A percentile compares a stretch with the other conserved stretches of the same genome.
phyloP scores from a whole-genome alignment of 1,140 invertebrate species.

The Leptestheria dahalacensis region DNA sequence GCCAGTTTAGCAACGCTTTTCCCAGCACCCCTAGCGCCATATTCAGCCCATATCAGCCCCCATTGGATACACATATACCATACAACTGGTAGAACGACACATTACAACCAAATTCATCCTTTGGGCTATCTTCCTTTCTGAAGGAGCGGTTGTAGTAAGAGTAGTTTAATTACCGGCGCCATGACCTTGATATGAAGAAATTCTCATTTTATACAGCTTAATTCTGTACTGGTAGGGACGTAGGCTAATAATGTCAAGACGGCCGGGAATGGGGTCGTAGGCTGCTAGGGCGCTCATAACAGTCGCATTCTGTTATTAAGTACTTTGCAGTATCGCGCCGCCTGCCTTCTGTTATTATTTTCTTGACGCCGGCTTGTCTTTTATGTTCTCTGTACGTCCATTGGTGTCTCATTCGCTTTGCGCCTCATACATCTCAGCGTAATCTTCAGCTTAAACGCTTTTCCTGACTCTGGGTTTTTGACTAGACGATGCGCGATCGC shows the following conservation, averaged over 20 bases:
- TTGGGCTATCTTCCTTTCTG: no score
- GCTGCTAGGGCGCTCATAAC: background rate
- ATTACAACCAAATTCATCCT: no score
- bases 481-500: background rate
- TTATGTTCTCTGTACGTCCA: background rate
- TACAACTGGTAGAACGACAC: background rate
- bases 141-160: no score
- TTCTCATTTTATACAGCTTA: background rate
- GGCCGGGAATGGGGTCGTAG: background rate
- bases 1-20: background rate
- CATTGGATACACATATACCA: background rate
- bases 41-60: background rate
- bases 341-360: background rate
- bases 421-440: background rate
- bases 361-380: background rate
- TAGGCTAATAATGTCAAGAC: background rate
- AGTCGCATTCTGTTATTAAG: background rate
- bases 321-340: background rate
- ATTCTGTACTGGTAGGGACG: background rate
- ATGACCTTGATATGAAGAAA: no score
- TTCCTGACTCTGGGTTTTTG: background rate
- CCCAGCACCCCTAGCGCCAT: background rate
- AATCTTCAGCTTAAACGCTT: background rate
- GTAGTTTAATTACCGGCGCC: no score
- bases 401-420: background rate